Base-by-base conservation (phyloP, 2,113 vertebrate genomes). In the Antechinus stuartii region DNA sequence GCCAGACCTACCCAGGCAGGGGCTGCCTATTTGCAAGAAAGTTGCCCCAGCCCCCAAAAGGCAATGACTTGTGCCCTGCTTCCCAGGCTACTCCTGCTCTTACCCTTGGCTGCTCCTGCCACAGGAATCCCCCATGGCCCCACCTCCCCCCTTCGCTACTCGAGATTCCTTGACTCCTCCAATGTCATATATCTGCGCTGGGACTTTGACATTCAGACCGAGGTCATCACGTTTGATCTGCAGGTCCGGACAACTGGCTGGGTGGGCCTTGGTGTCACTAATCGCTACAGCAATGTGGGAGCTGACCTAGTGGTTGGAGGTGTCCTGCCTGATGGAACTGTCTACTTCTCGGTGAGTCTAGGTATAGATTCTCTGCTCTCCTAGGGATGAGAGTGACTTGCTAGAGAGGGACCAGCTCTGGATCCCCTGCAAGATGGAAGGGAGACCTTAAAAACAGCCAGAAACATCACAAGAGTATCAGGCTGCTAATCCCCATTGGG, bases 241-340 rank as follows among this genome's bases (percentile, higher is more conserved):
- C 97, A 96, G 6, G 97, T 99, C 91, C 98, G 61, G 90, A 98
- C 98, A 49, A 96, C 97, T 16, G 99, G 98, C 53, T 99, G 99
- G 98, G 97, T 99, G 92, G 98, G 98, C 93, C 97, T 99, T 94
- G 99, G 99, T 26, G 96, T 99, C 76, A 99, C 98, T 84, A 92
- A 97, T 42, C 96, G 96, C 0, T 98, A 98, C 96, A 96, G 95
- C 52, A 98, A 98, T 96, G 42, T 55, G 1, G 98, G 98, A 27
- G 96, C 98, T 2, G 99, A 99, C 57, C 98, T 99, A 2, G 97
- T 99, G 52, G 98, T 98, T 0, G 99, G 98, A 92, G 99, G 98
- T 54, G 95, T 99, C 89, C 96, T 98, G 56, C 57, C 97, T 0
- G 54, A 93, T 0, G 98, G 98, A 91, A 98, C 94, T 53, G 96